Evolutionary conservation across 1,140 invertebrate genomes (phyloP).

Genomic region (Leptinotarsa undecemlineata): DNA sequence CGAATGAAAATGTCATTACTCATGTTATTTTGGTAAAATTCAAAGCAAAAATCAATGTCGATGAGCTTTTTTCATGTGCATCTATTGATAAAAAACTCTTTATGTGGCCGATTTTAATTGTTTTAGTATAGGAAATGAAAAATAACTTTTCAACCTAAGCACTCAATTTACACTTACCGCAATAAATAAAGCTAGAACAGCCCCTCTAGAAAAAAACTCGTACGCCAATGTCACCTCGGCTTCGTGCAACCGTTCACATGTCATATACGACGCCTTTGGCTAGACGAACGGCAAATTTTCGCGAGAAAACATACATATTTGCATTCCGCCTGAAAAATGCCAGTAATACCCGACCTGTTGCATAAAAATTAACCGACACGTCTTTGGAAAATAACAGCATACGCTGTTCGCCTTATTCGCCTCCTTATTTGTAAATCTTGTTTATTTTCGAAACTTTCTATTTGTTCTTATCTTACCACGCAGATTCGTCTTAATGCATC

Average conservation of each 20-base stretch:
- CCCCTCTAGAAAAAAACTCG: neutral
- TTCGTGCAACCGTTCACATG: constrained; percentile 20
- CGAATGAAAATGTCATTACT: too few relatives aligned
- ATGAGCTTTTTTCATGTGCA: too few relatives aligned
- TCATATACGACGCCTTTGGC: constrained; percentile 22
- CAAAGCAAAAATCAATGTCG: too few relatives aligned
- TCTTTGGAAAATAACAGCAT: constrained; percentile 23
- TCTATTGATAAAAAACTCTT: too few relatives aligned
- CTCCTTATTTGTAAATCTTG: constrained; percentile 19
- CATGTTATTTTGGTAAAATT: too few relatives aligned
- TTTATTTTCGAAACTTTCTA: constrained; percentile 46
- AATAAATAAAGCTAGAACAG: neutral
- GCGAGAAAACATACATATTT: constrained; percentile 22
- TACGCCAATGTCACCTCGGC: neutral
- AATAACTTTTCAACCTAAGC: too few relatives aligned
- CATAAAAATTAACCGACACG: neutral
- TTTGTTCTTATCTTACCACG: constrained; percentile 35
- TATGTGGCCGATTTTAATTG: too few relatives aligned
- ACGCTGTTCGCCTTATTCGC: constrained; percentile 19
- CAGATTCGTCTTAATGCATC: constrained; percentile 21
- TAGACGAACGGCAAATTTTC: constrained; percentile 10
- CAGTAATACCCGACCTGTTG: neutral
- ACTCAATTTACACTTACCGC: too few relatives aligned
- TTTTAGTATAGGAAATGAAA: too few relatives aligned
- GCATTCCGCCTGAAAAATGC: constrained; percentile 12